These are phyloP conservation scores for Enoplosus armatus DNA, from an alignment of 2,797 vertebrate species.

Conservation along the genomic window DNA sequence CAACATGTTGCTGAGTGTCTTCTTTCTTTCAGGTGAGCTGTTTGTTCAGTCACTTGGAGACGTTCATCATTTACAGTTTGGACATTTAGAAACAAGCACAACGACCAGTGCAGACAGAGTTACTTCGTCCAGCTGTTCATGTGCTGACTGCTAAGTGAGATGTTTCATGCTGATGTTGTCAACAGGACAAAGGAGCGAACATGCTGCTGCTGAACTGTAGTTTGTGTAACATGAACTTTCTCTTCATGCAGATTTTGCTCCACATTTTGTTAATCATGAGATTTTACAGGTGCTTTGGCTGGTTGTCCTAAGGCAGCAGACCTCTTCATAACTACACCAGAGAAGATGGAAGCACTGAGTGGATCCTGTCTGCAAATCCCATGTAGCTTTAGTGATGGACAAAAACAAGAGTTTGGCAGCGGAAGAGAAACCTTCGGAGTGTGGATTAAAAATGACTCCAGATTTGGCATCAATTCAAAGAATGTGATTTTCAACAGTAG, in stretches of 20 bases:
- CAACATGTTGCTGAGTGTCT: conserved; percentile 23
- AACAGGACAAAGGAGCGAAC: neutral
- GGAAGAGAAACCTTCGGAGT: neutral
- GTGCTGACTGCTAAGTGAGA: neutral
- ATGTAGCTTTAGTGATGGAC: conserved; percentile 21
- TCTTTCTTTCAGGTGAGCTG: conserved; percentile 44
- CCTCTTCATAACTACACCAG: neutral
- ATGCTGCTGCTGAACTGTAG: neutral
- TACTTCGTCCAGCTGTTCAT: neutral
- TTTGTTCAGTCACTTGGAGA: neutral
- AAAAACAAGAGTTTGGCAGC: fast-evolving
- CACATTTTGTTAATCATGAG: neutral
- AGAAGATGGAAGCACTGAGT: conserved; percentile 36
- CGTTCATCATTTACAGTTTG: neutral
- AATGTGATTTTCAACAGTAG: conserved; percentile 54
- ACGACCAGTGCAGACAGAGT: neutral
- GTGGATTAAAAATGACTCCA: conserved; percentile 1
- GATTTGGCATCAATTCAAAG: neutral
- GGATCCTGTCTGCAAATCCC: conserved; percentile 63
- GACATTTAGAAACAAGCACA: neutral
- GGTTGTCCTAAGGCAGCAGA: fast-evolving
- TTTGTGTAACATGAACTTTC: neutral
- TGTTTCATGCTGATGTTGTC: neutral
- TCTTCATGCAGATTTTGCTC: neutral
- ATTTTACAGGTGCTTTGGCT: conserved; percentile 26